phyloP scores from a whole-genome alignment of 2,113 vertebrate species.

The Glareola pratincola region DNA sequence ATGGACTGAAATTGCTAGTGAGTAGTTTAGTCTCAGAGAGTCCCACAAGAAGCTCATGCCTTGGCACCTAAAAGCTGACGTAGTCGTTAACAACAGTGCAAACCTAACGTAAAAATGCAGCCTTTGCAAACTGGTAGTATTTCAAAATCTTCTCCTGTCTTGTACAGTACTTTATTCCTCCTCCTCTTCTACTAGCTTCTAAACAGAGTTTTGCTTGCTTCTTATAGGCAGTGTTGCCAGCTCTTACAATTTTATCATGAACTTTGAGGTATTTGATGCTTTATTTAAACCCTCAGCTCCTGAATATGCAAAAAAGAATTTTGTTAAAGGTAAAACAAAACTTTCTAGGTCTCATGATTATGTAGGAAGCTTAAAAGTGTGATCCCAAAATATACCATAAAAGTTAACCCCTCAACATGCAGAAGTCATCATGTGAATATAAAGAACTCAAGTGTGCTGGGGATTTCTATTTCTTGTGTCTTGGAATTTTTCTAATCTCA shows the following conservation, averaged over 20 bases:
- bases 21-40: neutral
- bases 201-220: neutral
- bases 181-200: neutral
- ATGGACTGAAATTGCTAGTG: neutral
- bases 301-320: neutral
- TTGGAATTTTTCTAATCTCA: neutral
- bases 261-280: slow-evolving; percentile 11
- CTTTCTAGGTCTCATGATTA: slow-evolving; percentile 2
- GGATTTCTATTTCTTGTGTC: neutral
- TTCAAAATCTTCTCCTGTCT: neutral
- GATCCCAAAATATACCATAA: neutral
- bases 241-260: neutral
- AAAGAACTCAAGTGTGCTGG: neutral
- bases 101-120: neutral
- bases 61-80: neutral
- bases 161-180: neutral
- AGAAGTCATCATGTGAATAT: neutral
- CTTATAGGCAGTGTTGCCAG: neutral
- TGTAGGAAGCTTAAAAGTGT: slow-evolving; percentile 10
- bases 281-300: slow-evolving; percentile 26
- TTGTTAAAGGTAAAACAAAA: slow-evolving; percentile 9
- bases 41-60: neutral
- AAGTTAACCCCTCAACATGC: neutral
- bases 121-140: neutral
- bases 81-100: neutral